Percentiles rank a stretch among this genome's conserved stretches.
Conservation (phyloP, 2,797 vertebrate species). For the Hipposideros larvatus region DNA sequence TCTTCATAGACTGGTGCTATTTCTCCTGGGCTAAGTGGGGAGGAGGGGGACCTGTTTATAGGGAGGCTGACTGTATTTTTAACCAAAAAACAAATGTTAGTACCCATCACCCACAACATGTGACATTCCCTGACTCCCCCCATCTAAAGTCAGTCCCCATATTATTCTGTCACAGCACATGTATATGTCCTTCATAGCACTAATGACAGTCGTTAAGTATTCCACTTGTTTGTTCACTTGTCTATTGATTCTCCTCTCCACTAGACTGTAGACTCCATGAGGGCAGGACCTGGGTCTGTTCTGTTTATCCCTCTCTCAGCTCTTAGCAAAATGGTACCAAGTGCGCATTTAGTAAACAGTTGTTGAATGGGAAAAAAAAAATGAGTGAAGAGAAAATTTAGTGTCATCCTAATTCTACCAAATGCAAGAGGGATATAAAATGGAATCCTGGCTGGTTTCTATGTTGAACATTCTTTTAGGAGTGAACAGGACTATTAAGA, state of each 20-base stretch:
- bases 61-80: neutral
- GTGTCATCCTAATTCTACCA: constrained; percentile 28
- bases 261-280: neutral
- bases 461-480: neutral
- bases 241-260: neutral
- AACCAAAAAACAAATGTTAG: neutral
- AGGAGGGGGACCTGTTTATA: neutral
- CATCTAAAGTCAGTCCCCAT: neutral
- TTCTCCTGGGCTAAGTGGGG: neutral
- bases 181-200: neutral
- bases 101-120: neutral
- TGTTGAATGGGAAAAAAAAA: neutral
- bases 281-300: neutral
- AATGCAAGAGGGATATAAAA: neutral
- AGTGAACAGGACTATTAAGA: constrained; percentile 28
- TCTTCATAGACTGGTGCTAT: neutral
- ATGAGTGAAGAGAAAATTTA: constrained; percentile 38
- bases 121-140: neutral
- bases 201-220: neutral
- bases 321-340: neutral
- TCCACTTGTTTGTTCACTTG: neutral
- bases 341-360: neutral
- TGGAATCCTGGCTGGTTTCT: constrained; percentile 22
- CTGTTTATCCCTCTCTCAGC: neutral
- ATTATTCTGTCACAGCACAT: neutral